Base-by-base conservation (phyloP, 2,113 vertebrate genomes). In the Falco punctatus region DNA sequence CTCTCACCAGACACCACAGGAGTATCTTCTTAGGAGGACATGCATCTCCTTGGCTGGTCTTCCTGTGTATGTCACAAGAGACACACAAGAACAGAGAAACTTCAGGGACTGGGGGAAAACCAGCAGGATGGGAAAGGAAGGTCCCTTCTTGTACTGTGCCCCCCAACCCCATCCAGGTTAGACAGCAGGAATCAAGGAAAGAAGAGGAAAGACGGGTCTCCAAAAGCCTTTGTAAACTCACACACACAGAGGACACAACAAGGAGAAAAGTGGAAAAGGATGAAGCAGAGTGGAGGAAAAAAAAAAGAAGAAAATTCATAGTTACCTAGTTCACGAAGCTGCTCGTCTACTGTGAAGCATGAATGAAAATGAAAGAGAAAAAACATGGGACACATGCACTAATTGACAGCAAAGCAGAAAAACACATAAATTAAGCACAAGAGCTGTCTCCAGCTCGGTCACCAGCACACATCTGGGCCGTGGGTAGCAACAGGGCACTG, bases 281-380 rank as follows among this genome's bases (percentile, higher is more conserved):
- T 13, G 48, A 26, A 65, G 44, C 0, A 3, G 8, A 27, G 24
- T 6, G 49, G 33, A 62, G 21, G 13, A 17, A 15, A 26, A 13
- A 52, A n/a, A n/a, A 28, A 24, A 32, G 5, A 5, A 33, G 48
- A 44, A 77, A 66, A 48, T 23, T 51, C 77, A 97, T 96, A 97
- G 81, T 97, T 97, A 97, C 97, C 96, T 21, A 90, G 54, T 83
- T 88, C 92, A 32, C 5, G 80, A 38, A 93, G 94, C 73, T 64
- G 89, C 54, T 90, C 85, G 1, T 71, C 96, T 82, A 23, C 65
- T 71, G 83, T 0, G 84, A 75, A 89, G 96, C 97, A 27, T 90
- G 95, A 92, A 91, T 54, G 89, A 40, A 74, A 79, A 95, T 33
- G 80, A 86, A 46, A 96, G 64, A 96, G 88, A 91, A 38, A 89